phyloP scores from a whole-genome alignment of 2,113 vertebrate species.

The Geococcyx californianus region DNA sequence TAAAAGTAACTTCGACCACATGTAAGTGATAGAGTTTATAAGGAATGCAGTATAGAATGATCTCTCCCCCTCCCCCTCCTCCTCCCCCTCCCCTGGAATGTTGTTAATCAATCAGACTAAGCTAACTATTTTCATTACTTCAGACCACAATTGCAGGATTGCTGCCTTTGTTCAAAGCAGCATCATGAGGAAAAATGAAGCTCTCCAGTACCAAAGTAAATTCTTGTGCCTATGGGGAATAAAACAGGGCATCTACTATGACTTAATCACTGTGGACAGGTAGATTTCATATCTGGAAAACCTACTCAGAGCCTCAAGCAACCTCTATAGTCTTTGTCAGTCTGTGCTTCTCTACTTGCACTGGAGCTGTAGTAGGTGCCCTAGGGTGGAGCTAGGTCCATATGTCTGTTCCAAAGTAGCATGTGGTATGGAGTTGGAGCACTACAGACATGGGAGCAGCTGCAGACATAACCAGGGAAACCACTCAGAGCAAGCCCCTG shows the following conservation, averaged over 20 bases:
- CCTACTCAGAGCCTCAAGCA: background rate
- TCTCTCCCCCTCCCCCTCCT: background rate
- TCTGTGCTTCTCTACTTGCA: background rate
- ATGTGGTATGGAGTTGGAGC: accelerated
- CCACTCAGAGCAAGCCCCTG: background rate
- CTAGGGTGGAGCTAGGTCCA: no score
- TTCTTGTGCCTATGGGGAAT: background rate
- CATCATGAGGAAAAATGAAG: background rate
- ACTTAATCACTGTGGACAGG: background rate
- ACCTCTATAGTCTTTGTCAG: background rate
- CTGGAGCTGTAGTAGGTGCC: background rate
- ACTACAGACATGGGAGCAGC: accelerated
- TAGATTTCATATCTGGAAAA: background rate
- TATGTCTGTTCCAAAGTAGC: background rate
- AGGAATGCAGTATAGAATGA: background rate
- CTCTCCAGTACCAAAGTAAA: background rate
- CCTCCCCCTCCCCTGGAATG: background rate
- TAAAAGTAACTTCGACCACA: background rate
- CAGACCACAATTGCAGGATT: background rate
- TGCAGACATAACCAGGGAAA: background rate
- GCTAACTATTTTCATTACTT: conserved; percentile 1
- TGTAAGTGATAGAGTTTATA: no score
- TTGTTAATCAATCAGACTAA: background rate
- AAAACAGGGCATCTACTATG: background rate
- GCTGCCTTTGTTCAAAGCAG: conserved; percentile 29